phyloP scores from a whole-genome alignment of 2,797 vertebrate genomes.

The Gambusia yucatana region DNA sequence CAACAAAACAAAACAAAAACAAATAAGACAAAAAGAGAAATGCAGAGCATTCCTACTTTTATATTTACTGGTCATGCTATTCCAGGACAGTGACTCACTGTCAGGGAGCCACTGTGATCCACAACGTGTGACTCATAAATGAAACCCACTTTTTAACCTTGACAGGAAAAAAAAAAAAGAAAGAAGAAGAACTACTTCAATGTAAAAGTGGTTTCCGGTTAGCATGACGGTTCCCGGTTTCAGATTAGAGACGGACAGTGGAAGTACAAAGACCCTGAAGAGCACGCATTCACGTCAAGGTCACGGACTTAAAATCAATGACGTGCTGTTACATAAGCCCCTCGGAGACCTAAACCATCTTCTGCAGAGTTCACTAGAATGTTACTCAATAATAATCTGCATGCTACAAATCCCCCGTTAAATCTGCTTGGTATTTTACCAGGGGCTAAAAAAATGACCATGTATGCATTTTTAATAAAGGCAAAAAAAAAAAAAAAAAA shows the following conservation, averaged over 20 bases:
- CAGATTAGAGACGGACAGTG: conserved; percentile 35
- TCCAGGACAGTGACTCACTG: conserved; percentile 34
- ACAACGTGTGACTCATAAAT: conserved; percentile 40
- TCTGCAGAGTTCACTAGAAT: conserved; percentile 20
- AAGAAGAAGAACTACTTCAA: conserved; percentile 13
- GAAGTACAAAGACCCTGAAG: conserved; percentile 35
- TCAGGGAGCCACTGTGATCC: conserved; percentile 15
- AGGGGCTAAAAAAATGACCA: neutral
- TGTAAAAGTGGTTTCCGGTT: conserved; percentile 18
- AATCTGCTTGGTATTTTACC: neutral
- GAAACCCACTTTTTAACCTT: conserved; percentile 43
- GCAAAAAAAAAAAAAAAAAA: neutral
- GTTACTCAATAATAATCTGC: conserved; percentile 26
- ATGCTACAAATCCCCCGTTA: conserved; percentile 5
- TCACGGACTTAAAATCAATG: conserved; percentile 54
- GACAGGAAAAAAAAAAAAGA: conserved; percentile 19
- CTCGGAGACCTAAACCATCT: conserved; percentile 46
- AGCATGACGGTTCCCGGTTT: conserved; percentile 34
- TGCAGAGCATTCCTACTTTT: conserved; percentile 4
- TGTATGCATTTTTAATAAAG: neutral
- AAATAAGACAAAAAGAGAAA: neutral
- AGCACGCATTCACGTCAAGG: conserved; percentile 61
- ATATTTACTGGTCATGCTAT: conserved; percentile 26
- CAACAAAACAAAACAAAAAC: neutral
- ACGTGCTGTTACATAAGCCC: conserved; percentile 58